Conservation (phyloP, 2,888 invertebrate species). For the Azorinus chamasolen region DNA sequence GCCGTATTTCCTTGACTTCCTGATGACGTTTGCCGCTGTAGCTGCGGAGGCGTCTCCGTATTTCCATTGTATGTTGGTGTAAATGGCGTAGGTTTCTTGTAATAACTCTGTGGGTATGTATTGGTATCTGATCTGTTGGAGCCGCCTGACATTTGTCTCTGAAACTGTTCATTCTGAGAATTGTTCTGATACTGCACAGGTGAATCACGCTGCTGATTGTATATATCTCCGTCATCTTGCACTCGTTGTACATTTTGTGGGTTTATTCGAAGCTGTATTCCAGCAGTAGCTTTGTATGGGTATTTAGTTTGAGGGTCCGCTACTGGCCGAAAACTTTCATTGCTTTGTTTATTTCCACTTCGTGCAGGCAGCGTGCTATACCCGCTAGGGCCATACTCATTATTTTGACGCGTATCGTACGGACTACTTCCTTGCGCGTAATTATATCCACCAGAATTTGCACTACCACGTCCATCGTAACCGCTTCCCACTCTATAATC, state of each 20-base stretch:
- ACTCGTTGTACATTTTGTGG: slow-evolving; percentile 42
- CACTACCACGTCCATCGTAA: slow-evolving; percentile 27
- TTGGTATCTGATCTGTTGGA: slow-evolving; percentile 39
- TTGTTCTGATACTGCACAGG: slow-evolving; percentile 50
- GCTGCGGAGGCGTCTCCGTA: slow-evolving; percentile 23
- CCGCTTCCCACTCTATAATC: slow-evolving; percentile 60
- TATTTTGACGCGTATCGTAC: slow-evolving; percentile 53
- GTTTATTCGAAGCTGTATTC: slow-evolving; percentile 56
- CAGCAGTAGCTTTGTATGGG: slow-evolving; percentile 53
- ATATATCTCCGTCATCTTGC: slow-evolving; percentile 39
- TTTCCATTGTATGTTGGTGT: slow-evolving; percentile 43
- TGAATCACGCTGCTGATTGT: slow-evolving; percentile 48
- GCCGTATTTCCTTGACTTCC: slow-evolving; percentile 43
- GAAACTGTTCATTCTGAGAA: slow-evolving; percentile 33
- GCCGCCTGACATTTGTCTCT: slow-evolving; percentile 57
- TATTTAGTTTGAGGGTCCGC: slow-evolving; percentile 55
- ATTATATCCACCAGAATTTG: slow-evolving; percentile 40
- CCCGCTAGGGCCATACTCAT: slow-evolving; percentile 56
- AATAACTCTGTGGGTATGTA: slow-evolving; percentile 51
- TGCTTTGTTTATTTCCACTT: slow-evolving; percentile 50
- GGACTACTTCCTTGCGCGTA: slow-evolving; percentile 50
- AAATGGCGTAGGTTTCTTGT: slow-evolving; percentile 63
- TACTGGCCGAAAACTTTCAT: slow-evolving; percentile 61
- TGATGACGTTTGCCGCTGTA: slow-evolving; percentile 61
- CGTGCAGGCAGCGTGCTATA: slow-evolving; percentile 59